A percentile compares a stretch with the other conserved stretches of the same genome.
Conservation (phyloP, 2,888 invertebrate species). For the Limnephilus rhombicus region DNA sequence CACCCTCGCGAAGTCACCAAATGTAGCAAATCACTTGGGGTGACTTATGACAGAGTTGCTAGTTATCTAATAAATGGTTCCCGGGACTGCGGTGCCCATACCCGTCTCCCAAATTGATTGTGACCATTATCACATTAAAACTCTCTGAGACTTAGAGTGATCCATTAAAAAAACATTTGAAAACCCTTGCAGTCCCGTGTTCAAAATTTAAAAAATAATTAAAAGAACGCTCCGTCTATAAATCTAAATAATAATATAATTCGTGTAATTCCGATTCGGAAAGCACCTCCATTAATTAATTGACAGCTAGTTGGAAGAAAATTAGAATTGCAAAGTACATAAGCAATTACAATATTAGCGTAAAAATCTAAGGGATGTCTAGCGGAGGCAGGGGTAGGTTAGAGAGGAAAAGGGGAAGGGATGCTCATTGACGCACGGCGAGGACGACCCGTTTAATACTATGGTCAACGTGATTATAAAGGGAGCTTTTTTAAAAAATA, state of each 20-base stretch:
- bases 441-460: conserved; percentile 36
- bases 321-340: conserved; percentile 58
- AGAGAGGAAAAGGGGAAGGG: background rate
- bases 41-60: too few species aligned
- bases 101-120: too few species aligned
- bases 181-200: background rate
- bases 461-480: background rate
- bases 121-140: too few species aligned
- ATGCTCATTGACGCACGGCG: conserved; percentile 52
- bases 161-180: background rate
- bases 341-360: conserved; percentile 59
- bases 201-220: background rate
- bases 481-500: background rate
- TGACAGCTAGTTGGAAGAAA: conserved; percentile 31
- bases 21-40: too few species aligned
- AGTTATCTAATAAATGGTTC: too few species aligned
- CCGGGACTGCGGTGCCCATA: too few species aligned
- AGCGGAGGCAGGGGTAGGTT: background rate
- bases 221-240: background rate
- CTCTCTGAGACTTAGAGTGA: too few species aligned
- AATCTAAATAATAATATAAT: background rate
- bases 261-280: background rate
- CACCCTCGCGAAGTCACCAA: too few species aligned
- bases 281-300: conserved; percentile 18
- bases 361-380: conserved; percentile 47